Base-by-base conservation (phyloP, 2,113 vertebrate species). In the Terrapene triunguis region DNA sequence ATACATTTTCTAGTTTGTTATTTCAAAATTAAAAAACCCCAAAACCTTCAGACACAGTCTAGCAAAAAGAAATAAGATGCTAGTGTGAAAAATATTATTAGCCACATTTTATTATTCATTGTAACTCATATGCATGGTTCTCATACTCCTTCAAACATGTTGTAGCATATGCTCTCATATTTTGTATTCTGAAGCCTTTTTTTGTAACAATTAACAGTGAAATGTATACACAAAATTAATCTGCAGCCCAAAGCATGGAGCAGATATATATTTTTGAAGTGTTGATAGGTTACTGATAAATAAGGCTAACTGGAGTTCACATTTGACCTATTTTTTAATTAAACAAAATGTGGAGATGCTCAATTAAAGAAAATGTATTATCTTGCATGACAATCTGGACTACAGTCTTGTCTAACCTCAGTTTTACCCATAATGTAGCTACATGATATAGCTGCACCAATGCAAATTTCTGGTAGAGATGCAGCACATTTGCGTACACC, bases 121-220 rank as follows among this genome's bases (percentile, higher is more conserved):
- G 85, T 97, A 93, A 97, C 96, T 95, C 92, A 87, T 82, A 80
- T 7, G 59, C 92, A 25, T 57, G 55, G 24, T 57, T 92, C 90
- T n/a, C 94, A 88, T 62, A 74, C 94, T 92, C 87, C 96, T 96
- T 89, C 95, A 44, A 92, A 96, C 91, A 27, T 95, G 95, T 72
- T 94, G 72, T 2, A 14, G 83, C 92, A 89, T 82, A 81, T 10
- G 72, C 90, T 93, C 92, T 96, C 89, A 80, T 96, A 84, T 92
- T 96, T 96, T 86, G 48, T n/a, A 89, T 82, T 95, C 95, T 88
- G 94, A 96, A 93, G 53, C 69, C 86, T 95, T 95, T 59, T 94
- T 94, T 74, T 86, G 51, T 89, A 51, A 16, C 85, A 83, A 50
- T 85, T 95, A 82, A 80, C 72, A 91, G 80, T 91, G 92, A 92